Evolutionary conservation across 2,113 vertebrate genomes (phyloP).

Genomic region (Oenanthe melanoleuca): DNA sequence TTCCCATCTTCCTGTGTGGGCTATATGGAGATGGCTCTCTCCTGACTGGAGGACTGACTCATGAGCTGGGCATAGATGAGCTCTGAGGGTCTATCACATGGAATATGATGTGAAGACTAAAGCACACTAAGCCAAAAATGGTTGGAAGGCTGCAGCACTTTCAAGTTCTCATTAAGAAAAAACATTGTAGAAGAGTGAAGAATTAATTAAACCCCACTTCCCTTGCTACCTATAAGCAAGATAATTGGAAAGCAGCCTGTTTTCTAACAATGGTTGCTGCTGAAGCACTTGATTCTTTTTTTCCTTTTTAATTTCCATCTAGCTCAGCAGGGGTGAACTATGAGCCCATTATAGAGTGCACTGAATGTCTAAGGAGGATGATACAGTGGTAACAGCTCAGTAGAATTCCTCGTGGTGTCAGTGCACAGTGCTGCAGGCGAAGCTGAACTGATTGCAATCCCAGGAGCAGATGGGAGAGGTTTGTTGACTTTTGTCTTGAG

Average conservation of each 20-base stretch:
- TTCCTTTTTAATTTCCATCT: neutral
- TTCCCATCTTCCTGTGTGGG: neutral
- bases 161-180: neutral
- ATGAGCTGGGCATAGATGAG: neutral
- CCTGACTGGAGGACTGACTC: neutral
- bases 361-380: neutral
- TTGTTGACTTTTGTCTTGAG: neutral
- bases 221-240: neutral
- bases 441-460: neutral
- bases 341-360: neutral
- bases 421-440: fast-evolving
- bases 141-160: neutral
- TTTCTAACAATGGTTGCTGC: neutral
- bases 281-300: neutral
- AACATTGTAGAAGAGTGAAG: neutral
- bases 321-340: neutral
- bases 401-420: neutral
- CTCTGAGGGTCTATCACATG: neutral
- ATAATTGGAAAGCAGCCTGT: neutral
- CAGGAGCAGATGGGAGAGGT: neutral
- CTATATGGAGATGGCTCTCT: neutral
- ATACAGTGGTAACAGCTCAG: neutral
- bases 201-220: neutral
- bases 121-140: neutral
- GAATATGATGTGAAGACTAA: neutral